Conservation (phyloP, 2,797 vertebrate genomes). For the Peromyscus eremicus region DNA sequence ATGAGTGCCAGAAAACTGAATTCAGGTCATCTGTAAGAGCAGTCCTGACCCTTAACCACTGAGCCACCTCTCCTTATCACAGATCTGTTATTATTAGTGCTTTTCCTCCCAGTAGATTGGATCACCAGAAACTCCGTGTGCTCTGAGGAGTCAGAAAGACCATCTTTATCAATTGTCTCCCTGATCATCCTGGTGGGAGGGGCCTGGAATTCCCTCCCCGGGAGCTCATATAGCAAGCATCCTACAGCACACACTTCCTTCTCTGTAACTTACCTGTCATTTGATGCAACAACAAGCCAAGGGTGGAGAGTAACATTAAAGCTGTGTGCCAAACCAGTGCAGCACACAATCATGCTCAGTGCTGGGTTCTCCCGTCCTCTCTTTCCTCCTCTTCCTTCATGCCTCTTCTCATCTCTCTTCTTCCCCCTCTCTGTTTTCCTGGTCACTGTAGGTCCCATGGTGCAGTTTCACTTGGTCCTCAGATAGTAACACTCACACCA, state of each 20-base stretch:
- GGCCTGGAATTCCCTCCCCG: background rate
- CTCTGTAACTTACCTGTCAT: background rate
- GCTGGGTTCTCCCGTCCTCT: background rate
- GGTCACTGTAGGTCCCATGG: background rate
- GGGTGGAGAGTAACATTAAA: background rate
- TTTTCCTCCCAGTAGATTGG: background rate
- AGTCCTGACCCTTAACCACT: background rate
- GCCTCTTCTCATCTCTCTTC: too few species aligned
- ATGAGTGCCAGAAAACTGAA: background rate
- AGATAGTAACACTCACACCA: background rate
- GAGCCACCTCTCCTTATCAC: background rate
- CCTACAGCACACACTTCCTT: background rate
- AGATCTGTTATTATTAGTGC: background rate
- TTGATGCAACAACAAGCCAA: background rate
- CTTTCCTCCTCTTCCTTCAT: background rate
- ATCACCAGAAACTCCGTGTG: background rate
- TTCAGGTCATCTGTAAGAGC: background rate
- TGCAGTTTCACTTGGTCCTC: background rate
- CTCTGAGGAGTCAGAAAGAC: slow-evolving; percentile 6
- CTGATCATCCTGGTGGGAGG: background rate
- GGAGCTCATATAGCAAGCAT: background rate
- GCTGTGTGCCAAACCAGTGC: background rate
- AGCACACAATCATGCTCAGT: background rate
- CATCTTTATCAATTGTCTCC: background rate
- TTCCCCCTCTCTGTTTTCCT: background rate